A percentile compares a stretch with the other conserved stretches of the same genome.
Evolutionary conservation across 2,797 vertebrate genomes (phyloP).

Genomic region (Intellagama lesueurii): DNA sequence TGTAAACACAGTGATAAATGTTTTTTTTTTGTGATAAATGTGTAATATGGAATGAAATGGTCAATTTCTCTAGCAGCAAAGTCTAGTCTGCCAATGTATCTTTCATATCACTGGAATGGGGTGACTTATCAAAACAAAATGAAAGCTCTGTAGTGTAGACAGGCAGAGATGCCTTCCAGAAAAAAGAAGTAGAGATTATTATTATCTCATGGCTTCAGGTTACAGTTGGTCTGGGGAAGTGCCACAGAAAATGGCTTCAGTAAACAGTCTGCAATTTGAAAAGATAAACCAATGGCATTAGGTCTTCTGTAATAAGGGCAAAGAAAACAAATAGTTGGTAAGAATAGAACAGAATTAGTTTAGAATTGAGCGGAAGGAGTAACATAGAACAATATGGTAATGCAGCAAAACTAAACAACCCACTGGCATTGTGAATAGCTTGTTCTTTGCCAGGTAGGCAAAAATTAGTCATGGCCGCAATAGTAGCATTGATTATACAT

Average conservation of each 20-base stretch:
- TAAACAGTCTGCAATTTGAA: not conserved
- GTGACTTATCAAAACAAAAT: constrained; percentile 34
- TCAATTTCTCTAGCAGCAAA: constrained; percentile 11
- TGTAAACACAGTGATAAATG: constrained; percentile 25
- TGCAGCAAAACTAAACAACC: not conserved
- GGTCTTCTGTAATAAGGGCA: not conserved
- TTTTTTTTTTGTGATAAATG: constrained; percentile 32
- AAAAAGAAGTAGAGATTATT: not conserved
- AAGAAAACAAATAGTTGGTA: not conserved
- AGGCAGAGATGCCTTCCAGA: constrained; percentile 18
- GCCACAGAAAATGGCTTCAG: not conserved
- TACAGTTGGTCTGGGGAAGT: not conserved
- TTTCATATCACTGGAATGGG: constrained; percentile 28
- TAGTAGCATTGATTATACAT: not conserved
- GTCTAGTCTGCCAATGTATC: constrained; percentile 8
- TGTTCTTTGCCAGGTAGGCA: not conserved
- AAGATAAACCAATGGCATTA: not conserved
- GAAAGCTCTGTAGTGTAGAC: not conserved
- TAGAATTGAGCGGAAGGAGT: not conserved
- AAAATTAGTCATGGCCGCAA: not conserved
- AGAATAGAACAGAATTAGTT: not conserved
- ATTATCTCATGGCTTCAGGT: not conserved
- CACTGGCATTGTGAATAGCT: not conserved
- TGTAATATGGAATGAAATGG: constrained; percentile 21
- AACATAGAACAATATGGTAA: not conserved